These are phyloP conservation scores for Eidolon helvum DNA, from an alignment of 2,113 vertebrate genomes.

Conservation along the genomic window DNA sequence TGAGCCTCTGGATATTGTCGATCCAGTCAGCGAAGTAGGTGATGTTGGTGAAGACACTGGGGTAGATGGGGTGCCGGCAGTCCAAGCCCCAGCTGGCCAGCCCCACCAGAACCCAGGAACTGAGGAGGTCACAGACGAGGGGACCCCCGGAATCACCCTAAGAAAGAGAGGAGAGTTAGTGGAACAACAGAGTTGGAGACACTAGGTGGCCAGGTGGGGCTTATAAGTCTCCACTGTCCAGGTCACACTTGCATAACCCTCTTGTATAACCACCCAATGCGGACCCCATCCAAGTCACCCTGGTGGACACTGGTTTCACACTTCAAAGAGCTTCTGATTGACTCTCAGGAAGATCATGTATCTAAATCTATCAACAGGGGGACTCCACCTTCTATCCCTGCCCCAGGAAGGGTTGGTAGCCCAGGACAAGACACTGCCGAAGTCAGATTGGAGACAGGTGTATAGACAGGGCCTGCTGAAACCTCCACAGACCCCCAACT, in stretches of 20 bases:
- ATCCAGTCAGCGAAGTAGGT: conserved; percentile 83
- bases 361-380: not conserved
- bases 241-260: too few species aligned
- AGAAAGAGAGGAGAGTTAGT: conserved; percentile 4
- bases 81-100: conserved; percentile 89
- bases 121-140: conserved; percentile 81
- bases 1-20: not conserved
- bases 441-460: not conserved
- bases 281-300: not conserved
- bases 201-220: too few species aligned
- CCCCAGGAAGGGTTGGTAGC: not conserved
- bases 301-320: not conserved
- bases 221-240: too few species aligned
- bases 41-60: conserved; percentile 87
- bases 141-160: conserved; percentile 89
- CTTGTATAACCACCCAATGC: not conserved
- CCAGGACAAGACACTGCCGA: too few species aligned
- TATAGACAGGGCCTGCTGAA: not conserved
- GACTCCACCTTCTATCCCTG: not conserved
- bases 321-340: not conserved
- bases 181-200: not conserved
- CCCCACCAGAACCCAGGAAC: conserved; percentile 85
- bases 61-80: conserved; percentile 81
- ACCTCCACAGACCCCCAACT: not conserved
- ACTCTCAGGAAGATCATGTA: not conserved